Percentiles rank a stretch among this genome's conserved stretches.
phyloP scores from a whole-genome alignment of 2,797 vertebrate species.

The Heterohyrax brucei region DNA sequence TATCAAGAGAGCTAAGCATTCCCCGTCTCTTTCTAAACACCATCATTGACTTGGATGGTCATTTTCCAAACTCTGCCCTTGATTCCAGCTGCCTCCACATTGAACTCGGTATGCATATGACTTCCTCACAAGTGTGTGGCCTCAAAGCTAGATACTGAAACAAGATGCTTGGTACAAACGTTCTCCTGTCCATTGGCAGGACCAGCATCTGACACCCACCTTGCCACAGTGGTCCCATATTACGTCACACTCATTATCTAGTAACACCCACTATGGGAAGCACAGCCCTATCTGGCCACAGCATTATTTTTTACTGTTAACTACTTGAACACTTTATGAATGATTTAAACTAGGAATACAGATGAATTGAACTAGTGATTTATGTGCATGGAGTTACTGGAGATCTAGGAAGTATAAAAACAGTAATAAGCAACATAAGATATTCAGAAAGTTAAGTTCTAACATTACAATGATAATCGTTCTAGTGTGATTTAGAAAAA shows the following conservation, averaged over 20 bases:
- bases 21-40: background rate
- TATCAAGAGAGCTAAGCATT: background rate
- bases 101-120: background rate
- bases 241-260: conserved; percentile 27
- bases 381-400: background rate
- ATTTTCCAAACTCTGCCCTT: background rate
- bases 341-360: background rate
- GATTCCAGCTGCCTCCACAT: background rate
- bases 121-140: background rate
- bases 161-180: background rate
- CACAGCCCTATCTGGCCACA: background rate
- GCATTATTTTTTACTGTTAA: conserved; percentile 18
- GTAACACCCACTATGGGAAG: background rate
- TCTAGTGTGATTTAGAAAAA: conserved; percentile 36
- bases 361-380: background rate
- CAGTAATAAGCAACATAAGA: background rate
- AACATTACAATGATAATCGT: background rate
- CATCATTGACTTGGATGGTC: background rate
- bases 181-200: background rate
- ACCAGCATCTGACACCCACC: background rate
- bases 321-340: background rate
- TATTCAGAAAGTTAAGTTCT: conserved; percentile 44
- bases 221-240: background rate
- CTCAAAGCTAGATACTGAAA: conserved; percentile 34
- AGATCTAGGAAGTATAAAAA: background rate